A percentile compares a stretch with the other conserved stretches of the same genome.
phyloP scores from a whole-genome alignment of 2,113 vertebrate species.

The Scomber scombrus region DNA sequence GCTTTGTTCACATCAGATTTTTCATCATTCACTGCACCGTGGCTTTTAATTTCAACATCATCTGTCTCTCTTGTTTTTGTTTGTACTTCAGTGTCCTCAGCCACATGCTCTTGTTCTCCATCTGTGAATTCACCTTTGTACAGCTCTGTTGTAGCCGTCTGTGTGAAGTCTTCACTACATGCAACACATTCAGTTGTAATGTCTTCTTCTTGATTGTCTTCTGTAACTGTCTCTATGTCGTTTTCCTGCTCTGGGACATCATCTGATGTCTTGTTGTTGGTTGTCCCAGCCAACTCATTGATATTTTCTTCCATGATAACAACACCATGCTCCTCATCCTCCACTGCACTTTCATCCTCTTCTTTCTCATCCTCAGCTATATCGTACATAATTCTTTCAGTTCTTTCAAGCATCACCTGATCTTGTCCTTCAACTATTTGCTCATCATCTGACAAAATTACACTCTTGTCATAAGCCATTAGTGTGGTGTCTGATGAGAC shows the following conservation, averaged over 20 bases:
- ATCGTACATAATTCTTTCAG: constrained; percentile 9
- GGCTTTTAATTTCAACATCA: background rate
- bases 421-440: background rate
- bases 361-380: background rate
- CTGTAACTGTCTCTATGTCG: background rate
- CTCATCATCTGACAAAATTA: constrained; percentile 1
- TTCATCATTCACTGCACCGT: no score
- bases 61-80: constrained; percentile 25
- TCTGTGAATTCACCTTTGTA: background rate
- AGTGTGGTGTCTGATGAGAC: no score
- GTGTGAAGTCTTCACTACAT: background rate
- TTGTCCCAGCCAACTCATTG: background rate
- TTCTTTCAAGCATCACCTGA: background rate
- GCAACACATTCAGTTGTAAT: background rate
- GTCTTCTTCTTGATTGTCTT: constrained; percentile 3
- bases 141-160: background rate
- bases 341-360: background rate
- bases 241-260: background rate
- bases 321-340: background rate
- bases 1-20: background rate
- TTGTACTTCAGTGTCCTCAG: background rate
- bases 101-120: constrained; percentile 17
- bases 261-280: constrained; percentile 1
- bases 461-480: background rate
- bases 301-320: background rate